These are phyloP conservation scores for Propithecus deckenii DNA, from an alignment of 2,797 vertebrate genomes.

Conservation along the genomic window DNA sequence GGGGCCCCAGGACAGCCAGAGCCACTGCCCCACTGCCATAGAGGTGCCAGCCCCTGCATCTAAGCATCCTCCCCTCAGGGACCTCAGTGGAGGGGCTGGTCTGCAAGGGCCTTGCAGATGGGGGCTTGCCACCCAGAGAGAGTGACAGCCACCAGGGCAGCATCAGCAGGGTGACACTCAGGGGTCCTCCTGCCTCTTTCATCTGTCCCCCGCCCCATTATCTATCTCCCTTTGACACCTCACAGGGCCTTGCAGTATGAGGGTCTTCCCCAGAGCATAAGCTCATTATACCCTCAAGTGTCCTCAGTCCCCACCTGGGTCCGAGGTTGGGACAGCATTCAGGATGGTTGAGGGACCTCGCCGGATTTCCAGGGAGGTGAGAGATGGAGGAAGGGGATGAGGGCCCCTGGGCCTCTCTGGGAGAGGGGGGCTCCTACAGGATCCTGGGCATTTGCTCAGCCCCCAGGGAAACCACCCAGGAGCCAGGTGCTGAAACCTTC, in stretches of 20 bases:
- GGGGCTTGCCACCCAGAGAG: background rate
- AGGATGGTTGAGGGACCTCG: background rate
- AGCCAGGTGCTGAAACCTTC: constrained; percentile 46
- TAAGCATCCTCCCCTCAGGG: background rate
- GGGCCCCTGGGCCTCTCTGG: background rate
- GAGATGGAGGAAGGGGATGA: background rate
- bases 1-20: background rate
- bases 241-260: accelerated
- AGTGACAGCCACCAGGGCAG: background rate
- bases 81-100: background rate
- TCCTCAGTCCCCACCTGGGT: background rate
- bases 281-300: background rate
- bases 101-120: background rate
- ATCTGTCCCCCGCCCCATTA: background rate
- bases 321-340: background rate
- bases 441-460: background rate
- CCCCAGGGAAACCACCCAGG: background rate
- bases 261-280: background rate
- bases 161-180: background rate
- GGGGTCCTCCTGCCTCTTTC: background rate
- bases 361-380: background rate
- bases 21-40: background rate
- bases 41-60: background rate
- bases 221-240: background rate
- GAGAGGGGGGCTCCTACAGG: background rate